phyloP scores from a whole-genome alignment of 2,888 invertebrate genomes.

The Ommatoiulus sabulosus region DNA sequence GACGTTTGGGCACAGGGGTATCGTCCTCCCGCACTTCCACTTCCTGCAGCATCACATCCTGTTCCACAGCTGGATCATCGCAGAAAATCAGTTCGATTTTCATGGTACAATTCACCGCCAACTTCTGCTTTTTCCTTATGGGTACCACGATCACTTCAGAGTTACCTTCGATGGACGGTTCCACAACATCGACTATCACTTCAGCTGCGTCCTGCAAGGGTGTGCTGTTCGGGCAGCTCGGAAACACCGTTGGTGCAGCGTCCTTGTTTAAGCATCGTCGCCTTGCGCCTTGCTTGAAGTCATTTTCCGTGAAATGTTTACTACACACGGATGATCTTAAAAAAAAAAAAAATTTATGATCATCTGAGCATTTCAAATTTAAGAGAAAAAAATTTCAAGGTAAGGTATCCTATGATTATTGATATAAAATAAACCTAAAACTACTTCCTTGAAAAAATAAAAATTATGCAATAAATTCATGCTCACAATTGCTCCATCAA shows the following conservation, averaged over 20 bases:
- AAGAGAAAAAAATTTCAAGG: too few relatives aligned
- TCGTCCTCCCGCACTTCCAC: background rate
- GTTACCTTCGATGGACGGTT: background rate
- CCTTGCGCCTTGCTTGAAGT: background rate
- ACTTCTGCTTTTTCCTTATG: background rate
- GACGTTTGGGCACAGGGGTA: background rate
- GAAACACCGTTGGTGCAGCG: background rate
- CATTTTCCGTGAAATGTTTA: background rate
- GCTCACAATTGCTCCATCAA: too few relatives aligned
- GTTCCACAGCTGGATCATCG: background rate
- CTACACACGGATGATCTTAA: background rate
- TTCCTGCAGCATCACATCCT: slow-evolving; percentile 29
- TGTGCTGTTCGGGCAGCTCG: background rate
- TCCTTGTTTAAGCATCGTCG: background rate
- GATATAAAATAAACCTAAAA: too few relatives aligned
- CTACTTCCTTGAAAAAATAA: too few relatives aligned
- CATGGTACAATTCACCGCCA: background rate
- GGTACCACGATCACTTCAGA: background rate
- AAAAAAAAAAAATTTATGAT: too few relatives aligned
- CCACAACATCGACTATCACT: background rate
- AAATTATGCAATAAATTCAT: too few relatives aligned
- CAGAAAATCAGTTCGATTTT: background rate
- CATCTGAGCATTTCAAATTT: too few relatives aligned
- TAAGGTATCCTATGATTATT: too few relatives aligned
- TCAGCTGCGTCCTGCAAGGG: background rate